Evolutionary conservation across 2,113 vertebrate genomes (phyloP), one percentile per base, ranked within the genome.

Genomic region (Sminthopsis crassicaudata): DNA sequence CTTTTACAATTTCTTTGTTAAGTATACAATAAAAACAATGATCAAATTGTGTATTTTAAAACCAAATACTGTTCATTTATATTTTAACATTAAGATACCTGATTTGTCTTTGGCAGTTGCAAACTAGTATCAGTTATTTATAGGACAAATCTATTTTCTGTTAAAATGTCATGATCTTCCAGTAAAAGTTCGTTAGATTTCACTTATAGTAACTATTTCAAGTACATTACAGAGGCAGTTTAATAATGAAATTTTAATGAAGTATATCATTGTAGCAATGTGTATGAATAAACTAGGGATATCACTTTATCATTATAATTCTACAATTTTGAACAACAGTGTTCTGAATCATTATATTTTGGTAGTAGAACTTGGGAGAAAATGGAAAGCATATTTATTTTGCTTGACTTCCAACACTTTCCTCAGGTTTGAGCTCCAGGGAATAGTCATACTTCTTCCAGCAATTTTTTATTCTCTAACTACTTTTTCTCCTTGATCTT

Each of bases 161-260:
- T 96, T 96, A 97, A 97, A 98, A 98, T 98, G 98, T 97, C 95
- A 96, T 92, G 95, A 53, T 96, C 90, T 92, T 95, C 90, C 93
- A 96, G 97, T 98, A 98, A 98, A 98, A 98, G 95, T 98, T 98
- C 96, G 97, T 98, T 98, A 97, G 93, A 97, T 94, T 97, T 97
- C 94, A 96, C 93, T 96, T 98, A 95, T 96, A 97, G 97, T 96
- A 97, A 98, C 94, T 96, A 96, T 96, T 95, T 97, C 96, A 97
- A 92, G 95, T 95, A 60, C 94, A 97, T 97, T 96, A 96, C 91
- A 53, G 0, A 93, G 93, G 95, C 94, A 97, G 96, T 92, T 98
- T 98, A 98, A 97, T 98, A 98, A 98, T 97, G 98, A 97, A 98
- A 97, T 97, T 95, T 95, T 96, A 98, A 97, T 95, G 97, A 98